Base-by-base conservation (phyloP, 2,113 vertebrate species). In the Mellivora capensis region DNA sequence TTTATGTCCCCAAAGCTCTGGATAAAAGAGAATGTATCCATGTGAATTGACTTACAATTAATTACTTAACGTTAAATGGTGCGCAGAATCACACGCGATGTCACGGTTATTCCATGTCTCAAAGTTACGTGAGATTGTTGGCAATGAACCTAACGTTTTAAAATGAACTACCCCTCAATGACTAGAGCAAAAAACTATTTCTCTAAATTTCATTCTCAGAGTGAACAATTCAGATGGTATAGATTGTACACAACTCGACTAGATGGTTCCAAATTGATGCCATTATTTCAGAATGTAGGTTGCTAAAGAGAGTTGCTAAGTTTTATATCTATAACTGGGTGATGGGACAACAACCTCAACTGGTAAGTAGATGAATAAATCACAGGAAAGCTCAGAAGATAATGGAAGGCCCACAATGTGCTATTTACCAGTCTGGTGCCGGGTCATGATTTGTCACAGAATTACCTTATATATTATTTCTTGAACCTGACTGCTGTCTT, bases 381-480 rank as follows among this genome's bases (percentile, higher is more conserved):
- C 64, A 47, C 62, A 84, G 64, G 14, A 61, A 96, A 90, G 37
- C 47, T 90, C 52, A 23, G 7, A 84, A 61, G 42, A 61, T 18
- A 83, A 92, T 13, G 34, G 29, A 87, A 95, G 17, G 23, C 11
- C 72, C 34, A 29, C 6, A 64, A 64, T 54, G 20, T 44, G 44
- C 69, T 91, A 20, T 74, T 95, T 87, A 71, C 39, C 37, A 49
- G 21, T 18, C 4, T 27, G 52, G 3, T 44, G 71, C 25, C 29
- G 2, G 76, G 64, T 86, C 52, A 64, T 59, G 69, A 85, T 83
- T 79, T 72, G 88, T 74, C 27, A 34, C 29, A 52, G 39, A 94
- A 76, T 54, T 88, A 81, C 87, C 93, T 96, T 81, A 25, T 42
- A 6, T 95, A 88, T 97, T 97, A 97, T 96, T 92, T 90, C 42